These are phyloP conservation scores for Bombycilla garrulus DNA, from an alignment of 2,113 vertebrate species.

Conservation along the genomic window DNA sequence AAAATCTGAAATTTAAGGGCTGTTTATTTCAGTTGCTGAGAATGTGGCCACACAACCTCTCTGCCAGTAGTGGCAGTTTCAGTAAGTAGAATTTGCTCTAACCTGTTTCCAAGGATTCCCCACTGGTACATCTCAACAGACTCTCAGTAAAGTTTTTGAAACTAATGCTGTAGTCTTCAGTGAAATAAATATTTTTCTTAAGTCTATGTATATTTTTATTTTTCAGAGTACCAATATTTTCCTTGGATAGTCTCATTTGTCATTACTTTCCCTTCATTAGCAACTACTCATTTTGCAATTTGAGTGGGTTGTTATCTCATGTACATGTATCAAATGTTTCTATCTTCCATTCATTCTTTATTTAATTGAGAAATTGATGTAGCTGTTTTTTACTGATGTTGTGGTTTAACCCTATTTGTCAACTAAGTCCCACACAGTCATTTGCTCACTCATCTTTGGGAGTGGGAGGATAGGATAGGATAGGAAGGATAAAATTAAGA, in stretches of 20 bases:
- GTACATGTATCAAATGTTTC: rapidly evolving
- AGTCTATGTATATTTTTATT: not conserved
- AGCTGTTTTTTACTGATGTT: not conserved
- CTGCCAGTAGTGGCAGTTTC: not conserved
- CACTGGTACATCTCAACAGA: not conserved
- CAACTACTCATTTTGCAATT: not conserved
- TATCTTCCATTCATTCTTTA: not conserved
- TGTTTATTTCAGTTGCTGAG: not conserved
- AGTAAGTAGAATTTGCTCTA: not conserved
- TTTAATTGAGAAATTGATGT: not conserved
- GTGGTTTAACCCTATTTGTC: not conserved
- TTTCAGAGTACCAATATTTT: not conserved
- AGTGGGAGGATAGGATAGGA: too few relatives aligned
- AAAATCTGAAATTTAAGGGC: not conserved
- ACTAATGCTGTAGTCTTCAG: not conserved
- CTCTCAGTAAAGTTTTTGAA: not conserved
- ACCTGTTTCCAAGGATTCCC: not conserved
- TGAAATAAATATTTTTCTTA: not conserved
- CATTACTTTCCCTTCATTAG: not conserved
- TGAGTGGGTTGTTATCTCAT: not conserved
- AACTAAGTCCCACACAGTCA: not conserved
- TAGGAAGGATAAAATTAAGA: not conserved
- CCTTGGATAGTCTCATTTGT: not conserved
- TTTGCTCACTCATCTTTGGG: not conserved
- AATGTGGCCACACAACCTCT: not conserved